Evolutionary conservation across 2,797 vertebrate species (phyloP), one percentile per base, ranked within the genome.

Genomic region (Ispidina picta): DNA sequence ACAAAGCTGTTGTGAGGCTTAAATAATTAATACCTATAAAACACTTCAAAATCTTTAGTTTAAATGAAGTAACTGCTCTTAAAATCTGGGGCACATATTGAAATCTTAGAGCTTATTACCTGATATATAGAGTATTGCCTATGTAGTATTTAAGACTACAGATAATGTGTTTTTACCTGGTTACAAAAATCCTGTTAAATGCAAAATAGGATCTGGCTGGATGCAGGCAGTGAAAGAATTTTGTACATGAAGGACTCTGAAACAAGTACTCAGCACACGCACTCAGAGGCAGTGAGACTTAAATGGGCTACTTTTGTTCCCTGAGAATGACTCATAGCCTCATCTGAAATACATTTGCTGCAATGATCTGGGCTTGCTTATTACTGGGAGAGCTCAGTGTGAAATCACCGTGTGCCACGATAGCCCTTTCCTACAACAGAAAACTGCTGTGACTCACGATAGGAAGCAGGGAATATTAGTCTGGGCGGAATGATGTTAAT

Each of bases 311-410:
- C 59, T 72, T 89, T 70, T 81, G 2, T 83, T 88, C 64, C 22
- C 52, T 60, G 28, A 26, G 76, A 88, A 70, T 55, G 66, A 88
- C 63, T 86, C 55, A 86, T 39, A 81, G 51, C 74, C 68, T 90
- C 77, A 89, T 72, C 76, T 81, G 63, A 94, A 91, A 86, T 35
- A 52, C 63, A 75, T 94, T 94, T 92, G 28, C 75, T 5, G 10
- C 63, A 33, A 15, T 60, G 70, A 89, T 88, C 52, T 82, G 33
- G 56, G 15, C 19, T 73, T 83, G 44, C 74, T 91, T 92, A 69
- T 91, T 88, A 31, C 64, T 59, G 52, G 28, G 73, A 92, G 59
- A 80, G 77, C 55, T 94, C 88, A 66, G 12, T 56, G 63, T 63
- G 77, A 66, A 94, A 86, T 86, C 66, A 62, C 55, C 55, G 22